Evolutionary conservation across 2,113 vertebrate genomes (phyloP), one percentile per base, ranked within the genome.

Genomic region (Psilopsiagon aymara): DNA sequence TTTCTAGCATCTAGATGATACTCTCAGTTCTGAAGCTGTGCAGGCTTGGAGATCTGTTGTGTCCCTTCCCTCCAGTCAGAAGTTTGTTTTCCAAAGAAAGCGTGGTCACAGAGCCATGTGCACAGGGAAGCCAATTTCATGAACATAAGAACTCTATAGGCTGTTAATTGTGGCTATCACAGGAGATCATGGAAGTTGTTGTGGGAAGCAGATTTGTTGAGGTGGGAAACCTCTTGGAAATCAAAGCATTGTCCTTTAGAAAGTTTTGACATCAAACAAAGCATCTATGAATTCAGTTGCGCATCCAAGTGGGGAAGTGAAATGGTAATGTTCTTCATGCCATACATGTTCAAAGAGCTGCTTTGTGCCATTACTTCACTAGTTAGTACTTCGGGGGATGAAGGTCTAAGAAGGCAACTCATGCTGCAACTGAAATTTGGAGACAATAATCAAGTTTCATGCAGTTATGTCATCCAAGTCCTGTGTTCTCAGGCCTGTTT

Each of bases 31-130:
- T 76, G 25, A 62, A 71, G 13, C 13, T 70, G 4, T 39, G 19
- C 1, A 2, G 59, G 7, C 8, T 12, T 5, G 51, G 9, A 43
- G 5, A 3, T 33, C 4, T 67, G 6, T 51, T 67, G 5, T 57
- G 16, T 57, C 33, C 1, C 10, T 59, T 33, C 21, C 24, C 55
- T 60, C 16, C 10, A n/a, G 33, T 60, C 4, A 31, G 28, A 51
- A 89, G 27, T 8, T 5, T 24, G 33, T 59, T 59, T 59, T 60
- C 20, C 23, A 63, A 39, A 53, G 49, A 18, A 80, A 13, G 5
- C 8, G 7, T 37, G 15, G 17, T 37, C 35, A 37, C 28, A 25
- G 10, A 71, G 12, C 57, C 15, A 7, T 0, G 3, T 47, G 9
- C 20, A 19, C 8, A 29, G 44, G 51, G 33, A 47, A 68, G 11